These are phyloP conservation scores for Pseudeuparius sepicola DNA, from an alignment of 2,888 invertebrate genomes.

Conservation along the genomic window DNA sequence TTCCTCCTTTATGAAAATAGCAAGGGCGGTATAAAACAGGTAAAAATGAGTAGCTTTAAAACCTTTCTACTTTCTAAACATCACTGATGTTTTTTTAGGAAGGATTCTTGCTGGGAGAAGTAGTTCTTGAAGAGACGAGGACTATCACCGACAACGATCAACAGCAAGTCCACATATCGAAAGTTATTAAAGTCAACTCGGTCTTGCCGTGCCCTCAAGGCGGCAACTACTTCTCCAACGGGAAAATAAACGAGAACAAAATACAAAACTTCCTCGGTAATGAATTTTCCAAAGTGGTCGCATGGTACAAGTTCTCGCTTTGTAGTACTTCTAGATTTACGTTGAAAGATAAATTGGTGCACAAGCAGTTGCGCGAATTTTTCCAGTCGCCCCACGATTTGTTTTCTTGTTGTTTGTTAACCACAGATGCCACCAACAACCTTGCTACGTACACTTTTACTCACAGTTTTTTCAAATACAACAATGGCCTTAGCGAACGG, in stretches of 20 bases:
- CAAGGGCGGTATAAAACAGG: constrained; percentile 52
- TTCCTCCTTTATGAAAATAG: constrained; percentile 58
- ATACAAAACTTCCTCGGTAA: constrained; percentile 44
- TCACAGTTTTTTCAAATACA: constrained; percentile 31
- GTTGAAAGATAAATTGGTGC: constrained; percentile 51
- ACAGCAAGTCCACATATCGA: constrained; percentile 49
- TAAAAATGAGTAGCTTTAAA: too few relatives aligned
- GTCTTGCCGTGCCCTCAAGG: constrained; percentile 48
- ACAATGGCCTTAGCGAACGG: constrained; percentile 45
- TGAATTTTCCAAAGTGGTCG: constrained; percentile 49
- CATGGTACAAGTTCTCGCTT: constrained; percentile 57
- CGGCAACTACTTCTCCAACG: constrained; percentile 48
- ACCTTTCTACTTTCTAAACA: background rate
- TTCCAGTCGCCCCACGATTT: constrained; percentile 47
- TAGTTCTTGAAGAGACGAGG: constrained; percentile 51
- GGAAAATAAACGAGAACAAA: constrained; percentile 47
- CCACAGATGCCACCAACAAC: constrained; percentile 42
- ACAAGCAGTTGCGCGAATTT: constrained; percentile 50
- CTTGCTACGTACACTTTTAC: constrained; percentile 15
- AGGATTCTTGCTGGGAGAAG: constrained; percentile 58
- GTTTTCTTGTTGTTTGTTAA: constrained; percentile 54
- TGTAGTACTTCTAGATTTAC: constrained; percentile 47
- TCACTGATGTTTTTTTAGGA: constrained; percentile 42
- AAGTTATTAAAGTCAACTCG: constrained; percentile 51
- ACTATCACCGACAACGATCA: constrained; percentile 60